These are phyloP conservation scores for Patella vulgata DNA, from an alignment of 1,140 invertebrate genomes.

Conservation along the genomic window DNA sequence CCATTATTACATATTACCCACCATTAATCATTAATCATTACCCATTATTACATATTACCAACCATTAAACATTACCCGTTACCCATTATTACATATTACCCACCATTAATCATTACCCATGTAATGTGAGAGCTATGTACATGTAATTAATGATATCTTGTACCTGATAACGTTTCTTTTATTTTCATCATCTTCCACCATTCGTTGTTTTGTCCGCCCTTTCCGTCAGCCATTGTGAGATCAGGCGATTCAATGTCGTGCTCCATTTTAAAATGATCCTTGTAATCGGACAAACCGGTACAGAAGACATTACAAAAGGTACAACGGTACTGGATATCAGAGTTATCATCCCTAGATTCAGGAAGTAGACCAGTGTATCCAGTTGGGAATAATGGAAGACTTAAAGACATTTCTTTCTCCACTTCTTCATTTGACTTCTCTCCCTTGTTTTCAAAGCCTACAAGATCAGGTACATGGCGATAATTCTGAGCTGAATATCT, in stretches of 20 bases:
- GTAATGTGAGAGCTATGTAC: too few species aligned
- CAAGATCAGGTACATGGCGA: too few species aligned
- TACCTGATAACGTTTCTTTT: conserved; percentile 48
- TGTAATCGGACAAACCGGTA: conserved; percentile 33
- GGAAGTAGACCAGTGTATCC: too few species aligned
- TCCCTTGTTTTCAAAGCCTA: neutral
- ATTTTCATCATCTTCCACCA: conserved; percentile 53
- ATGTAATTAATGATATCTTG: too few species aligned
- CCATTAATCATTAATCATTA: too few species aligned
- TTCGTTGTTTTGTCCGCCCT: conserved; percentile 30
- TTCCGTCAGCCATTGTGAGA: conserved; percentile 4
- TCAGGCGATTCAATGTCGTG: conserved; percentile 22
- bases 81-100: too few species aligned
- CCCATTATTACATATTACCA: too few species aligned
- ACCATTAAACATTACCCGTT: too few species aligned
- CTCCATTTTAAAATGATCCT: conserved; percentile 28
- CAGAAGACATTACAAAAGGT: conserved; percentile 38
- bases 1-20: too few species aligned
- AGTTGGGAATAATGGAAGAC: neutral
- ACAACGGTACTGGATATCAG: conserved; percentile 24
- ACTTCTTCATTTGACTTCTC: neutral
- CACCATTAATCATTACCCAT: too few species aligned
- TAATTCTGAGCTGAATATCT: too few species aligned
- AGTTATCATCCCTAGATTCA: too few species aligned
- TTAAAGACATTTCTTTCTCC: neutral